A percentile compares a stretch with the other conserved stretches of the same genome.
These are phyloP conservation scores for Xenopus borealis DNA, from an alignment of 2,113 vertebrate species.

Conservation along the genomic window DNA sequence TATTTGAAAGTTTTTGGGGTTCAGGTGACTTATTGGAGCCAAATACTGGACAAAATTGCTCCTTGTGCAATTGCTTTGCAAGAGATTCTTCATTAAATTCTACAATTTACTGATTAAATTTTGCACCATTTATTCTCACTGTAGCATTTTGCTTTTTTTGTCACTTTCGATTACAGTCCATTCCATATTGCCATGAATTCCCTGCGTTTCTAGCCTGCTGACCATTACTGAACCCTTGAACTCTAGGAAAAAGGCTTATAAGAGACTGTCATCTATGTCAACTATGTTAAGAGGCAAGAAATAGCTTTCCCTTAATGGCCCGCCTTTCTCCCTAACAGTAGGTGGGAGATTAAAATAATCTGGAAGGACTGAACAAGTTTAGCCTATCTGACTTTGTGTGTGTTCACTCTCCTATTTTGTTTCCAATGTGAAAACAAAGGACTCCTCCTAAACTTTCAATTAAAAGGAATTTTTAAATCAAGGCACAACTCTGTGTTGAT, in stretches of 20 bases:
- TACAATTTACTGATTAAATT: too few species aligned
- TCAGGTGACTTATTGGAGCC: too few species aligned
- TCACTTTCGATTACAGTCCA: slow-evolving; percentile 3
- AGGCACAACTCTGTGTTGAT: too few species aligned
- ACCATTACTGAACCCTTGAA: slow-evolving; percentile 71
- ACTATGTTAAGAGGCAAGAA: slow-evolving; percentile 67
- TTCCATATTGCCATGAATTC: slow-evolving; percentile 1
- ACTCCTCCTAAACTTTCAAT: too few species aligned
- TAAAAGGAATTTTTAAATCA: too few species aligned
- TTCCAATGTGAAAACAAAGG: too few species aligned
- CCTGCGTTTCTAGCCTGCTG: slow-evolving; percentile 55
- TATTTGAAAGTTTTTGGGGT: too few species aligned
- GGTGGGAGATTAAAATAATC: slow-evolving; percentile 89
- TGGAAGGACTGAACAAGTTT: slow-evolving; percentile 69
- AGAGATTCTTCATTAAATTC: too few species aligned
- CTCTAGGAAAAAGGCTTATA: slow-evolving; percentile 67
- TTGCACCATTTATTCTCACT: background rate
- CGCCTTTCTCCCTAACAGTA: slow-evolving; percentile 81
- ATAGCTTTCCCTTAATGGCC: slow-evolving; percentile 71
- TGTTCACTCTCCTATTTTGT: too few species aligned
- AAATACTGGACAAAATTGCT: too few species aligned
- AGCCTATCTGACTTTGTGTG: too few species aligned
- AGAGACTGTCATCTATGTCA: slow-evolving; percentile 63
- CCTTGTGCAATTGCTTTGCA: too few species aligned
- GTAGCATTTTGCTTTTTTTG: background rate